These are phyloP conservation scores for Lepidurus packardi DNA, from an alignment of 1,140 invertebrate species.

Conservation along the genomic window DNA sequence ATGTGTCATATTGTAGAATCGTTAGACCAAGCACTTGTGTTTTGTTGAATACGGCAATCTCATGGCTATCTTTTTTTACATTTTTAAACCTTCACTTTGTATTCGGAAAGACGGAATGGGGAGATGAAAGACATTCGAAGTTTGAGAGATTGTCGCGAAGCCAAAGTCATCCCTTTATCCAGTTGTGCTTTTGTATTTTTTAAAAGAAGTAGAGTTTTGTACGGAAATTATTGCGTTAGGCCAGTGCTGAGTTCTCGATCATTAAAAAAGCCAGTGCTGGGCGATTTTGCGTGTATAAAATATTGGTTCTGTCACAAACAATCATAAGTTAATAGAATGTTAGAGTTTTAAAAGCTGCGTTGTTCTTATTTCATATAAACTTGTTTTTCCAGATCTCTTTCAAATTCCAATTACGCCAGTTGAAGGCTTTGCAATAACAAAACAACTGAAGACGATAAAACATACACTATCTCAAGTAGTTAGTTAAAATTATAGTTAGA, in stretches of 20 bases:
- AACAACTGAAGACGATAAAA: too few relatives aligned
- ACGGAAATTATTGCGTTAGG: conserved; percentile 11
- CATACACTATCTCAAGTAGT: too few relatives aligned
- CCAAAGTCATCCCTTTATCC: conserved; percentile 18
- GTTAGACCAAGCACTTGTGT: conserved; percentile 2
- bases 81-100: not conserved
- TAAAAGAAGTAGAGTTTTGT: conserved; percentile 2
- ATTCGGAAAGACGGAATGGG: conserved; percentile 10
- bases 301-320: conserved; percentile 17
- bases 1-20: conserved; percentile 20
- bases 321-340: conserved; percentile 20
- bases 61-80: not conserved
- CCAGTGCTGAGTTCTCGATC: not conserved
- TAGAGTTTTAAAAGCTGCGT: not conserved
- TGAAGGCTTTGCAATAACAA: not conserved
- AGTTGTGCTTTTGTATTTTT: conserved; percentile 22
- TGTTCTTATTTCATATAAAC: not conserved
- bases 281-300: conserved; percentile 19
- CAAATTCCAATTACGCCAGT: not conserved
- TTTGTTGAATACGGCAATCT: conserved; percentile 14
- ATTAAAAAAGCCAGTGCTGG: conserved; percentile 14
- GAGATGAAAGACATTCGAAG: conserved; percentile 10
- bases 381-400: not conserved
- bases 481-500: too few relatives aligned
- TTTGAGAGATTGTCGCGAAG: conserved; percentile 18